These are phyloP conservation scores for Cariama cristata DNA, from an alignment of 2,113 vertebrate genomes.

Conservation along the genomic window DNA sequence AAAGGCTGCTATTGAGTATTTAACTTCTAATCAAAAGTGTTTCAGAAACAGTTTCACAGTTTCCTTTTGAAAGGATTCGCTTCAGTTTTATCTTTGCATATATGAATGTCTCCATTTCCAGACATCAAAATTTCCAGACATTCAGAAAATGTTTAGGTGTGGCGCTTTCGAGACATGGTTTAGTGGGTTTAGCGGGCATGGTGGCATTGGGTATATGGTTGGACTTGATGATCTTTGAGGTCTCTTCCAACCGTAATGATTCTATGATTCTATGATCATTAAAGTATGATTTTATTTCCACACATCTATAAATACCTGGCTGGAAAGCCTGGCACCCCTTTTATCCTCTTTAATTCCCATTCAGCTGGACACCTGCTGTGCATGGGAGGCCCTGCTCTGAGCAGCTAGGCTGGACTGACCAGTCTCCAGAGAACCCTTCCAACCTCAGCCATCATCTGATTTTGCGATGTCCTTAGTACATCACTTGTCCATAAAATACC, in stretches of 20 bases:
- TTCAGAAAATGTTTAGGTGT: too few relatives aligned
- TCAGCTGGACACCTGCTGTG: fast-evolving
- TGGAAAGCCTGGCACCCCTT: not conserved
- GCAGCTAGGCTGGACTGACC: not conserved
- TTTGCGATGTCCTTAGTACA: not conserved
- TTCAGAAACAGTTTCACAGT: not conserved
- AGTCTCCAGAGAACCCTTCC: not conserved
- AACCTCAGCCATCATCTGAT: not conserved
- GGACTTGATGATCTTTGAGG: too few relatives aligned
- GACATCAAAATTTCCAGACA: not conserved
- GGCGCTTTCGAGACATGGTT: too few relatives aligned
- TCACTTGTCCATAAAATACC: not conserved
- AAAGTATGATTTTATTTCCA: not conserved
- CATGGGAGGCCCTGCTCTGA: not conserved
- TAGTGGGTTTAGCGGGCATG: too few relatives aligned
- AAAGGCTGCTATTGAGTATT: not conserved
- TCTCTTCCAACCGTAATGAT: too few relatives aligned
- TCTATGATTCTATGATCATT: not conserved
- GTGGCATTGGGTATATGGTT: too few relatives aligned
- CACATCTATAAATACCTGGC: not conserved
- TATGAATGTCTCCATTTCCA: not conserved
- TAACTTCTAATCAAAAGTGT: not conserved
- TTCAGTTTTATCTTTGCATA: not conserved
- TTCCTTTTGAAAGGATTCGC: not conserved
- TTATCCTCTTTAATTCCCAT: not conserved